Conservation (phyloP, 2,888 invertebrate species). For the Balanococcus diminutus region DNA sequence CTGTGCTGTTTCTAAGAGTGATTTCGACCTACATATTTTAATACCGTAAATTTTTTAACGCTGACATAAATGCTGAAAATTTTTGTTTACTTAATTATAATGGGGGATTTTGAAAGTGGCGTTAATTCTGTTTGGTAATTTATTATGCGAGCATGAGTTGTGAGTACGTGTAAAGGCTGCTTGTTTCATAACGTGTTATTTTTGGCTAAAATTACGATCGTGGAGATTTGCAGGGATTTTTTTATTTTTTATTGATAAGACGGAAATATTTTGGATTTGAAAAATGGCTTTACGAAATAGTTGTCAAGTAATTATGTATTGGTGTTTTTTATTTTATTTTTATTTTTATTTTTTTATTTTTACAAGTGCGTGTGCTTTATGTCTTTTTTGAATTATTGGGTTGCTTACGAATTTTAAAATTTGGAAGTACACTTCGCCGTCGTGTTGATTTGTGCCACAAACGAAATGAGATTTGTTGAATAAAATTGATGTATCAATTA, state of each 20-base stretch:
- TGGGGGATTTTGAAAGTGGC: neutral
- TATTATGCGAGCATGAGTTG: neutral
- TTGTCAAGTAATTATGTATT: neutral
- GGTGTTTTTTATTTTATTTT: neutral
- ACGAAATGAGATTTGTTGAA: too few relatives aligned
- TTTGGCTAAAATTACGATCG: neutral
- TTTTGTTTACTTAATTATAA: constrained; percentile 4
- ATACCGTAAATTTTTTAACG: neutral
- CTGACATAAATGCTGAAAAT: neutral
- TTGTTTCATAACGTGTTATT: constrained; percentile 6
- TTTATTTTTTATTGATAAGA: neutral
- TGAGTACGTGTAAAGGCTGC: neutral
- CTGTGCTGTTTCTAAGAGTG: neutral
- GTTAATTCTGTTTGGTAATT: neutral
- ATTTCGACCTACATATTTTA: neutral
- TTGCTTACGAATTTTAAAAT: neutral
- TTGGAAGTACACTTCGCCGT: too few relatives aligned
- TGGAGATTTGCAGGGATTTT: neutral
- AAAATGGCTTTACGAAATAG: neutral
- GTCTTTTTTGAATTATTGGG: neutral
- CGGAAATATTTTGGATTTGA: neutral
- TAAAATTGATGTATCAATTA: too few relatives aligned
- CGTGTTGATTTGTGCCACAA: neutral
- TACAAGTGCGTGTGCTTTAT: neutral
- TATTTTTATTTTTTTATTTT: too few relatives aligned